Evolutionary conservation across 2,113 vertebrate genomes (phyloP).

Genomic region (Zosterops borbonicus): DNA sequence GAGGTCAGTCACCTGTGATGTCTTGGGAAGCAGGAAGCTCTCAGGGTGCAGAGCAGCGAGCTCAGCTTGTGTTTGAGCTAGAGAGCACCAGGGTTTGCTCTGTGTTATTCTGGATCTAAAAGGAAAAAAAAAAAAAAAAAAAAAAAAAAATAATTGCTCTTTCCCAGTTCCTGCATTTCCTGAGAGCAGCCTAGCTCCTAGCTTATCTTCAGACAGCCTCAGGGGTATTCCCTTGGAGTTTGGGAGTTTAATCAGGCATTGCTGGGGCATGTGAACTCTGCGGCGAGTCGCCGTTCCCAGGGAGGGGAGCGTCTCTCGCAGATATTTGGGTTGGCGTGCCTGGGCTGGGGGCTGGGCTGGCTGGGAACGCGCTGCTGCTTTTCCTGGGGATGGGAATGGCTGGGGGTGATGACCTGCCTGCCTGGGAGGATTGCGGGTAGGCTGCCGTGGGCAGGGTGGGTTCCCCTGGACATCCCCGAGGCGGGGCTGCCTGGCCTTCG

Average conservation of each 20-base stretch:
- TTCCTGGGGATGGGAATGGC: constrained; percentile 6
- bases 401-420: neutral
- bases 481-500: rapidly evolving
- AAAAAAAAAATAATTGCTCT: neutral
- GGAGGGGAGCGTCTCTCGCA: constrained; percentile 47
- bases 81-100: neutral
- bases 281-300: constrained; percentile 17
- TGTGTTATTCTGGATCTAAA: neutral
- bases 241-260: constrained; percentile 60
- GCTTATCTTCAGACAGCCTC: constrained; percentile 63
- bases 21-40: rapidly evolving
- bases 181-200: constrained; percentile 40
- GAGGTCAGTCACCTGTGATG: neutral
- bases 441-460: neutral
- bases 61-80: neutral
- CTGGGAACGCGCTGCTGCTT: constrained; percentile 17
- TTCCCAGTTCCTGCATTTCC: constrained; percentile 49
- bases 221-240: constrained; percentile 54
- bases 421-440: rapidly evolving
- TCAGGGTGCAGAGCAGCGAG: rapidly evolving
- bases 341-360: constrained; percentile 58
- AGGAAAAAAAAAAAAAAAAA: neutral
- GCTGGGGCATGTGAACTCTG: constrained; percentile 55
- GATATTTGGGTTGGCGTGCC: constrained; percentile 63
- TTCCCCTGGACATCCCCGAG: rapidly evolving